These are phyloP conservation scores for Junonia oenone DNA, from an alignment of 2,888 invertebrate genomes.

Conservation along the genomic window DNA sequence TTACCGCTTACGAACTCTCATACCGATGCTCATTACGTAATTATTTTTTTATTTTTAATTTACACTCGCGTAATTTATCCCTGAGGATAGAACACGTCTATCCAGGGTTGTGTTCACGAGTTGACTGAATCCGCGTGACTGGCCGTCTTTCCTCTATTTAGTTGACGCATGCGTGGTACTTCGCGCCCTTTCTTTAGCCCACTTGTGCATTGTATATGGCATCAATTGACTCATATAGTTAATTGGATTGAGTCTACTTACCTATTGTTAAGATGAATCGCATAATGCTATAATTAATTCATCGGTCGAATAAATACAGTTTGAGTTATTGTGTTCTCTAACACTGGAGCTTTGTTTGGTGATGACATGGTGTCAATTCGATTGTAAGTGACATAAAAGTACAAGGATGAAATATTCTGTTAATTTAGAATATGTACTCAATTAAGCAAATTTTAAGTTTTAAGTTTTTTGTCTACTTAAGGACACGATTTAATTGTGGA, in stretches of 20 bases:
- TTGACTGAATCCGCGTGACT: conserved; percentile 60
- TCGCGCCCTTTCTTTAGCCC: conserved; percentile 74
- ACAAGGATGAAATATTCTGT: too few relatives aligned
- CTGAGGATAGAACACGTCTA: conserved; percentile 38
- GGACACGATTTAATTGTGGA: too few relatives aligned
- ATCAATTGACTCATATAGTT: conserved; percentile 71
- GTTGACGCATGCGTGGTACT: conserved; percentile 57
- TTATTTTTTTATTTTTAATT: conserved; percentile 21
- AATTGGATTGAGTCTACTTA: conserved; percentile 46
- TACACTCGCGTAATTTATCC: conserved; percentile 44
- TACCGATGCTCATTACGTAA: conserved; percentile 30
- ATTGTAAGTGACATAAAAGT: too few relatives aligned
- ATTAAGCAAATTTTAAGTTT: too few relatives aligned
- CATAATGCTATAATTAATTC: not conserved
- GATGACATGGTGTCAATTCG: too few relatives aligned
- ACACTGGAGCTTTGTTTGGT: too few relatives aligned
- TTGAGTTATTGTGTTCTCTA: not conserved
- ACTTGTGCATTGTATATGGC: conserved; percentile 49
- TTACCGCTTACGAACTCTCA: conserved; percentile 46
- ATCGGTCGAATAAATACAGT: not conserved
- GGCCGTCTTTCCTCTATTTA: conserved; percentile 40
- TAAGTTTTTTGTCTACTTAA: too few relatives aligned
- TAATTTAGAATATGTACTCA: too few relatives aligned
- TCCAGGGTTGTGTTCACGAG: conserved; percentile 41
- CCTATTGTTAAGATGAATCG: conserved; percentile 8